Percentiles rank a stretch among this genome's conserved stretches.
Evolutionary conservation across 2,888 invertebrate genomes (phyloP).

Genomic region (Furcula furcula): DNA sequence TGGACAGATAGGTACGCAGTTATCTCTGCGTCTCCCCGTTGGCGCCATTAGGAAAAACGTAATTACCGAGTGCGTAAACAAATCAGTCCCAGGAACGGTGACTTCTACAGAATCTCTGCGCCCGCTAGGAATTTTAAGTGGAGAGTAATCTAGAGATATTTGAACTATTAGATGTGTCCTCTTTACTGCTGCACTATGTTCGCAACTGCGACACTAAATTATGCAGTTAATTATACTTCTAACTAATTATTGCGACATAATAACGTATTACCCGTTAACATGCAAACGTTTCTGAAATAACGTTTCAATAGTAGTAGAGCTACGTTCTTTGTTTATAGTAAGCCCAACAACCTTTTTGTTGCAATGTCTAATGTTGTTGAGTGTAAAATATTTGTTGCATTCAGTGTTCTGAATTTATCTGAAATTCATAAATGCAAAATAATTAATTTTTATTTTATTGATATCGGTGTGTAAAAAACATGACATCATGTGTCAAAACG

Average conservation of each 20-base stretch:
- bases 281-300: slow-evolving; percentile 13
- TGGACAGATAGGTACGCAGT: slow-evolving; percentile 18
- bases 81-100: slow-evolving; percentile 50
- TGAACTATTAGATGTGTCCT: slow-evolving; percentile 29
- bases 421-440: no score
- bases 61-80: slow-evolving; percentile 54
- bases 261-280: slow-evolving; percentile 5
- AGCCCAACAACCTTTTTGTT: slow-evolving; percentile 30
- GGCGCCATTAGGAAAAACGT: slow-evolving; percentile 53
- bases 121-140: slow-evolving; percentile 66
- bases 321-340: slow-evolving; percentile 18
- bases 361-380: slow-evolving; percentile 40
- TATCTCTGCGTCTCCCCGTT: slow-evolving; percentile 18
- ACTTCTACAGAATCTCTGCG: slow-evolving; percentile 38
- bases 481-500: no score
- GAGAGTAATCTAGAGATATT: slow-evolving; percentile 49
- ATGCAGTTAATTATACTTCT: not conserved
- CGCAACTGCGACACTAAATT: not conserved
- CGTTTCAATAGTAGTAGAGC: slow-evolving; percentile 21
- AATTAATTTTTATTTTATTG: no score
- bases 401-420: no score
- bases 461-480: no score
- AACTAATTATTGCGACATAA: not conserved
- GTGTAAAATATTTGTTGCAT: slow-evolving; percentile 45
- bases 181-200: slow-evolving; percentile 13